A percentile compares a stretch with the other conserved stretches of the same genome.
Evolutionary conservation across 2,113 vertebrate genomes (phyloP).

Genomic region (Trachemys scripta): DNA sequence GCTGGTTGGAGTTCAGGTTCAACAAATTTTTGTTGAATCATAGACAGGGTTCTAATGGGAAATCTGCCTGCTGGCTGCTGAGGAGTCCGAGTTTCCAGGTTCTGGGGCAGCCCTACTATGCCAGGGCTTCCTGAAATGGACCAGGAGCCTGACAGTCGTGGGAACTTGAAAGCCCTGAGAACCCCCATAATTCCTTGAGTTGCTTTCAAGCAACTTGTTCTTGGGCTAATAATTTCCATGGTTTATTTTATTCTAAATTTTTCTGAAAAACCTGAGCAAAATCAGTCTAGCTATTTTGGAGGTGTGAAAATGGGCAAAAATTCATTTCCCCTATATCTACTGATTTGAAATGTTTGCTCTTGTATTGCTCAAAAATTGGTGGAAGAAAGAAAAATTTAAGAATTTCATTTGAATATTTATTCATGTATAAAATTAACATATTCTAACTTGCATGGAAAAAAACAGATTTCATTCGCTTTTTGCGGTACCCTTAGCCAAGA

Average conservation of each 20-base stretch:
- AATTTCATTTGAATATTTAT: background rate
- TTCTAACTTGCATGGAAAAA: background rate
- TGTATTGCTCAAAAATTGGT: background rate
- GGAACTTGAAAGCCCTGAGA: background rate
- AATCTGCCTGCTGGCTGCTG: background rate
- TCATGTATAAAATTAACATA: background rate
- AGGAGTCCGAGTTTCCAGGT: background rate
- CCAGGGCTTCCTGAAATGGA: background rate
- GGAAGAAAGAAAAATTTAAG: background rate
- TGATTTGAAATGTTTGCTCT: background rate
- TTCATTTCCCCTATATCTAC: background rate
- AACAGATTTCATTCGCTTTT: background rate
- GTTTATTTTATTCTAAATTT: background rate
- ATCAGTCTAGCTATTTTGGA: background rate
- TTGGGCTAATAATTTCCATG: background rate
- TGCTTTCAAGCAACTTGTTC: background rate
- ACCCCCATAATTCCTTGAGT: background rate
- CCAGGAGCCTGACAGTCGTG: no score
- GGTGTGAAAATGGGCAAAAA: background rate
- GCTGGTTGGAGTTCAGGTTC: background rate
- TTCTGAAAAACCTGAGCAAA: background rate
- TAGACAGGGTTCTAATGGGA: background rate
- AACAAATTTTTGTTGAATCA: background rate
- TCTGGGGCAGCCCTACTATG: background rate
- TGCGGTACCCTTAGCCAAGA: background rate